Evolutionary conservation across 2,113 vertebrate genomes (phyloP).

Genomic region (Typhlomys cinereus): DNA sequence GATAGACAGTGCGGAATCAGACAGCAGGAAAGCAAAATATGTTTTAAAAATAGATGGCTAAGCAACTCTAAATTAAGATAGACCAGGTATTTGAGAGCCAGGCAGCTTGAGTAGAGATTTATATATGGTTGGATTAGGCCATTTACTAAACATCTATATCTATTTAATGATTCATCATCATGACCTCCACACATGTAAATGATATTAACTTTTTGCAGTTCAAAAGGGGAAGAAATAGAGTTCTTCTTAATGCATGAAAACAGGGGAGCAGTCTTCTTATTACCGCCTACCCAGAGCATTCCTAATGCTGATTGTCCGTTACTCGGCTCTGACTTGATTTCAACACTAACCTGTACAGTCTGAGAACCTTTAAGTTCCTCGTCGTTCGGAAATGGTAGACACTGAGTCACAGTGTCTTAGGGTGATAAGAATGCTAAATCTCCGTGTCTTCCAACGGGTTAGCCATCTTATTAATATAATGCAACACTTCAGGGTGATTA

Average conservation of each 20-base stretch:
- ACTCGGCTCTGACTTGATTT: background rate
- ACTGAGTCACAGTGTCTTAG: background rate
- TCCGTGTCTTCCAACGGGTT: background rate
- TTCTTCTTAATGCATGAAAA: background rate
- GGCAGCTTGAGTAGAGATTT: background rate
- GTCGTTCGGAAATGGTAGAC: background rate
- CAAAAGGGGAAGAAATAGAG: background rate
- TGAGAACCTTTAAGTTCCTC: background rate
- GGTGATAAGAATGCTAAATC: background rate
- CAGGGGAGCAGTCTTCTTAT: background rate
- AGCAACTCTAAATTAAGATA: conserved; percentile 41
- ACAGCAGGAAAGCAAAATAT: conserved; percentile 8
- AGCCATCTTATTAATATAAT: background rate
- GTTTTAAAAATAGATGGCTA: conserved; percentile 46
- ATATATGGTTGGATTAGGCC: background rate
- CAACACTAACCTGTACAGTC: background rate
- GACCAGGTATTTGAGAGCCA: conserved; percentile 26
- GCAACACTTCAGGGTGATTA: background rate
- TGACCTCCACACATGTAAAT: conserved; percentile 23
- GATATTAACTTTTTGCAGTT: background rate
- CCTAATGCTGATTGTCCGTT: background rate
- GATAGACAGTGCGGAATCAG: conserved; percentile 26
- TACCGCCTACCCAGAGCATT: background rate
- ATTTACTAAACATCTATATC: background rate
- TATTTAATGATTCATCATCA: conserved; percentile 19